A percentile compares a stretch with the other conserved stretches of the same genome.
Conservation (phyloP, 2,797 vertebrate genomes). For the Botia almorhae region DNA sequence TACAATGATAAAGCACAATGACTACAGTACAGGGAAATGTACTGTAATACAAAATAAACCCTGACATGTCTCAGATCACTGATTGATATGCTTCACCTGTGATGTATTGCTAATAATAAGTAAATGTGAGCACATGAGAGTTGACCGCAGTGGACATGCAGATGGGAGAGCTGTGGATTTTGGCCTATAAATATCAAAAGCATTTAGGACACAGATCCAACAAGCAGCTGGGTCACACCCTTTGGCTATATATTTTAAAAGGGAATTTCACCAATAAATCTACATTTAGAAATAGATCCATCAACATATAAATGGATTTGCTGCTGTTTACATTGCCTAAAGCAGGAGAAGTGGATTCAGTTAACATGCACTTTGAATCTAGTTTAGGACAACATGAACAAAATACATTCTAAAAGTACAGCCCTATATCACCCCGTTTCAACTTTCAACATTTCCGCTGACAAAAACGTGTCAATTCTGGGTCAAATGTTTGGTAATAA, state of each 20-base stretch:
- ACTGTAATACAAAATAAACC: constrained; percentile 19
- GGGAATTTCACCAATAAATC: neutral
- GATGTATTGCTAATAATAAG: constrained; percentile 64
- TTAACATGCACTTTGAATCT: too few relatives aligned
- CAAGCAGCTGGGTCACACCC: constrained; percentile 10
- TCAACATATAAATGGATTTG: neutral
- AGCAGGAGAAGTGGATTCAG: too few relatives aligned
- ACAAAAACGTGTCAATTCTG: too few relatives aligned
- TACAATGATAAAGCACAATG: neutral
- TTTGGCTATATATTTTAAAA: constrained; percentile 16
- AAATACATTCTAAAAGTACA: too few relatives aligned
- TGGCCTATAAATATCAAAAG: constrained; percentile 40
- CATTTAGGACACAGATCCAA: constrained; percentile 10
- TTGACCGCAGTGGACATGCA: constrained; percentile 22
- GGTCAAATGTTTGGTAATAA: too few relatives aligned
- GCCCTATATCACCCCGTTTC: too few relatives aligned
- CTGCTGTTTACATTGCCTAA: neutral
- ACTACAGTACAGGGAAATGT: neutral
- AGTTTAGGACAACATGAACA: too few relatives aligned
- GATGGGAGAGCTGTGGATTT: constrained; percentile 15
- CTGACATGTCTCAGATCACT: constrained; percentile 15
- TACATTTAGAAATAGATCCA: neutral
- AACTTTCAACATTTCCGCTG: too few relatives aligned
- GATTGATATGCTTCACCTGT: constrained; percentile 67
- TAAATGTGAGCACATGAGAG: constrained; percentile 39